phyloP scores from a whole-genome alignment of 2,888 invertebrate genomes.

The Phaedon cochleariae region DNA sequence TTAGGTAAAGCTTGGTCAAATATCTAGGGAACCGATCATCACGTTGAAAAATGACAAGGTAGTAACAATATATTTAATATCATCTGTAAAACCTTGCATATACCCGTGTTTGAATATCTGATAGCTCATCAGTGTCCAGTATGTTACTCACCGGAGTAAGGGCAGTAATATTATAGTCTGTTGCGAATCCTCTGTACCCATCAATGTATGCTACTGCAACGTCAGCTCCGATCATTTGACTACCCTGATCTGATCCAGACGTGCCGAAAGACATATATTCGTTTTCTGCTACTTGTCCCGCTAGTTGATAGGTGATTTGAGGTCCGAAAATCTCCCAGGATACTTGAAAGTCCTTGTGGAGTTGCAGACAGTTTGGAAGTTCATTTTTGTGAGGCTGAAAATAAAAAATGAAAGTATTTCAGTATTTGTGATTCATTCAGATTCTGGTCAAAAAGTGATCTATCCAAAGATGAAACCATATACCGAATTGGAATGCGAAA shows the following conservation, averaged over 20 bases:
- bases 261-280: slow-evolving; percentile 92
- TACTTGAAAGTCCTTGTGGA: slow-evolving; percentile 84
- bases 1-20: too few species aligned
- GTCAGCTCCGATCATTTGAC: slow-evolving; percentile 87
- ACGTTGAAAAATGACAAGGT: too few species aligned
- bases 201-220: slow-evolving; percentile 81
- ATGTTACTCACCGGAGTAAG: slow-evolving; percentile 78
- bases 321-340: slow-evolving; percentile 93
- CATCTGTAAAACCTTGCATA: too few species aligned
- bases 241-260: slow-evolving; percentile 75
- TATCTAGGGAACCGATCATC: too few species aligned
- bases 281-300: slow-evolving; percentile 76
- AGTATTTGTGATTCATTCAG: background rate
- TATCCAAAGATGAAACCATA: too few species aligned
- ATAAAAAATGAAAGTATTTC: background rate
- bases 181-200: slow-evolving; percentile 75
- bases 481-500: too few species aligned
- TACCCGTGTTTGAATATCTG: too few species aligned
- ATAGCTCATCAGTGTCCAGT: too few species aligned
- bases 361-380: slow-evolving; percentile 84
- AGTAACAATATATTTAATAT: too few species aligned
- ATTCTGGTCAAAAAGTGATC: background rate
- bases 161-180: slow-evolving; percentile 88
- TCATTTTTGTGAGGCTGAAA: slow-evolving; percentile 68
- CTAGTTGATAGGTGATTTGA: slow-evolving; percentile 83